A percentile compares a stretch with the other conserved stretches of the same genome.
Conservation (phyloP, 2,113 vertebrate species). For the Ibidorhyncha struthersii region DNA sequence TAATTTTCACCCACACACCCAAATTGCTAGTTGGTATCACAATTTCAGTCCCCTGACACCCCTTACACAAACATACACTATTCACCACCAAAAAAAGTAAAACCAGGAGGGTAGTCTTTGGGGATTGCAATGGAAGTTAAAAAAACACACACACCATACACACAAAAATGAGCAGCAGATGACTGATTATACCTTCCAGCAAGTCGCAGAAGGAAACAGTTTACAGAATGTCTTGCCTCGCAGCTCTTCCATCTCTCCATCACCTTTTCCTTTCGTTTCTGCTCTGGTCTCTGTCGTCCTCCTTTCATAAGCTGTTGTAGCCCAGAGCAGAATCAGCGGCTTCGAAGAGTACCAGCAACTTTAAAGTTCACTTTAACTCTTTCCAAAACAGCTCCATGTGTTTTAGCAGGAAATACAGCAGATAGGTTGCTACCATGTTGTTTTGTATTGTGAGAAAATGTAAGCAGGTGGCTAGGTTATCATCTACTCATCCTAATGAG, state of each 20-base stretch:
- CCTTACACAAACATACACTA: constrained; percentile 57
- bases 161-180: constrained; percentile 43
- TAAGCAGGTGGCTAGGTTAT: neutral
- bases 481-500: neutral
- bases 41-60: constrained; percentile 59
- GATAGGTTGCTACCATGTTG: neutral
- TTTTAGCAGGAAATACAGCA: neutral
- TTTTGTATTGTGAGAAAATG: neutral
- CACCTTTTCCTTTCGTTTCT: neutral
- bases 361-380: neutral
- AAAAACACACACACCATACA: constrained; percentile 14
- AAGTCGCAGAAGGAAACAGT: constrained; percentile 3
- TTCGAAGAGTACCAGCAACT: neutral
- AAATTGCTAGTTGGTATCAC: constrained; percentile 68
- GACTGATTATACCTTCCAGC: constrained; percentile 59
- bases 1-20: constrained; percentile 72
- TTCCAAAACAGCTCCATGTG: neutral
- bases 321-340: neutral
- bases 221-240: neutral
- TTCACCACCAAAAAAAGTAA: constrained; percentile 34
- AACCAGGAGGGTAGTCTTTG: constrained; percentile 27
- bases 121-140: constrained; percentile 32
- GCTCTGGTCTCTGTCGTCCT: neutral
- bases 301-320: neutral
- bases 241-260: constrained; percentile 5